Conservation (phyloP, 2,113 vertebrate species). For the Galbula dea region DNA sequence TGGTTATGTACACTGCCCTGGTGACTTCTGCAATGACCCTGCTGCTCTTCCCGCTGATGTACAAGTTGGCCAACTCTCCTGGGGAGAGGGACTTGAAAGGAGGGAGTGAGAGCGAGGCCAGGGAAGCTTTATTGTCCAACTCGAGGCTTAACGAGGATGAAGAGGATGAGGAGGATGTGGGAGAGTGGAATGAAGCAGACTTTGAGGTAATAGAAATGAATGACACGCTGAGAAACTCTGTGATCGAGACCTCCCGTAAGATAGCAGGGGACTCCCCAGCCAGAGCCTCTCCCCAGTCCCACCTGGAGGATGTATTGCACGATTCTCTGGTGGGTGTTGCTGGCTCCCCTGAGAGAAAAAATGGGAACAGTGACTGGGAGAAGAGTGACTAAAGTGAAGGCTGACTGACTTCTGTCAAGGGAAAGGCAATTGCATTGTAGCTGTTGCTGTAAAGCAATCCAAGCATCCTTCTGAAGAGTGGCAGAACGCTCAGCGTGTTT, state of each 20-base stretch:
- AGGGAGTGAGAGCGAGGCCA: conserved; percentile 73
- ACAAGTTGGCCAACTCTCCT: conserved; percentile 78
- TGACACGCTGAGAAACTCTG: conserved; percentile 63
- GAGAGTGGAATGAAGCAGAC: conserved; percentile 83
- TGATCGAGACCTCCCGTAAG: conserved; percentile 25
- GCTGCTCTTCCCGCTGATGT: conserved; percentile 89
- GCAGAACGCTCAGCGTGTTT: not conserved
- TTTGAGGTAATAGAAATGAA: conserved; percentile 90
- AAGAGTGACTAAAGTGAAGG: conserved; percentile 70
- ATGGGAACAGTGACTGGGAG: conserved; percentile 62
- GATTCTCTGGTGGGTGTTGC: not conserved
- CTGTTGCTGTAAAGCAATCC: not conserved
- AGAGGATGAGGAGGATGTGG: conserved; percentile 62
- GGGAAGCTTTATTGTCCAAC: conserved; percentile 76
- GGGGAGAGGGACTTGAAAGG: not conserved
- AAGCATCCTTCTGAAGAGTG: not conserved
- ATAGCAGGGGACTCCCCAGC: not conserved
- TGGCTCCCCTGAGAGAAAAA: conserved; percentile 63
- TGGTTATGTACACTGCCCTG: conserved; percentile 83
- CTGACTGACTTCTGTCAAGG: not conserved
- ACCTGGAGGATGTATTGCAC: not conserved
- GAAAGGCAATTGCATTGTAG: not conserved
- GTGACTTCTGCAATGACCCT: conserved; percentile 72
- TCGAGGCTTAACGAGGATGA: conserved; percentile 74
- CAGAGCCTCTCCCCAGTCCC: not conserved